Evolutionary conservation across 2,113 vertebrate genomes (phyloP), one percentile per base, ranked within the genome.

Genomic region (Diadophis punctatus): DNA sequence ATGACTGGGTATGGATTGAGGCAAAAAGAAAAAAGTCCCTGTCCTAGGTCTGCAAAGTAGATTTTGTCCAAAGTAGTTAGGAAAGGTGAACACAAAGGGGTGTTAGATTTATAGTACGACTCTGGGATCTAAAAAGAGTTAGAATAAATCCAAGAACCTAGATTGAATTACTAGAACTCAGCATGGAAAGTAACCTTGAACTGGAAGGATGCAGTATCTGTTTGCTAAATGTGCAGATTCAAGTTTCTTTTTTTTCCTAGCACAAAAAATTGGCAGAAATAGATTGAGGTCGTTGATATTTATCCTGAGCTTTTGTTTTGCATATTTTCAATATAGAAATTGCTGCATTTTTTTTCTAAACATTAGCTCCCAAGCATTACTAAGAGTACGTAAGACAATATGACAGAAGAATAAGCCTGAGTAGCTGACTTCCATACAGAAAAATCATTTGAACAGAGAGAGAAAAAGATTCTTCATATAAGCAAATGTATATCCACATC

Each of bases 201-300:
- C 11, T 91, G 8, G 53, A 52, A 93, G 92, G 53, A 88, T 68
- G 84, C 52, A 25, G 9, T 8, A 7, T 86, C 52, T 55, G 25
- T 34, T 90, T 86, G 84, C 53, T 58, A 55, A 25, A 39, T 7
- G 39, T 53, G 11, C 46, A 84, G 63, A 68, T 51, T 91, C 93
- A 90, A 16, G 6, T 95, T 95, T 95, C 87, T 87, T 80, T 90
- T n/a, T 80, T 85, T 80, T 25, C 16, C 8, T 80, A 43, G 51
- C 46, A 56, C 20, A 58, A 88, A 85, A 88, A 51, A 89, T 49
- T 14, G 49, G 58, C 22, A 93, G 92, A 48, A 87, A 87, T 91
- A 93, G 92, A 11, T 55, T 86, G 49, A 68, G 93, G 52, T 85
- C 39, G 91, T 52, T 88, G 95, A 95, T 95, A n/a, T 88, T 10